Base-by-base conservation (phyloP, 2,113 vertebrate species). In the Megaleporinus macrocephalus region DNA sequence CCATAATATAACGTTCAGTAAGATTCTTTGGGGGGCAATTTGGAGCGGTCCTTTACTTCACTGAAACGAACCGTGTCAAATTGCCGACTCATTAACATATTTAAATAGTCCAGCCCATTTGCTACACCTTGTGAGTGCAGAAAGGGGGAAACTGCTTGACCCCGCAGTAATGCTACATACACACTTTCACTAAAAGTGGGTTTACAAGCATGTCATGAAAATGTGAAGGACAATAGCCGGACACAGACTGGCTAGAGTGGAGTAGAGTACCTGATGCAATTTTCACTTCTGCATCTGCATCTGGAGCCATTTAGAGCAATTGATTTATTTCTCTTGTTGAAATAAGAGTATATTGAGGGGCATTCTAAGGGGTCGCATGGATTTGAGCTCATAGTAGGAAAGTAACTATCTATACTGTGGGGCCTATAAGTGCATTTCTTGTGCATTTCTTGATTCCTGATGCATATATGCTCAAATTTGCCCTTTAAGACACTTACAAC, bases 231-330 rank as follows among this genome's bases (percentile, higher is more conserved):
- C 27, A 72, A 30, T 16, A 76, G 29, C 57, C 47, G 51, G n/a
- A 77, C 53, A 61, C 33, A 27, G 68, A 69, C 20, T 41, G 55
- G 55, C 1, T 20, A 87, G 41, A 9, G 11, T 44, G 41, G 85
- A 88, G 84, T 86, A 87, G 88, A 87, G 22, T 84, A 7, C 76
- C 78, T 74, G 24, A 84, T 57, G 84, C 57, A 79, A 75, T 84
- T 85, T 80, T 16, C 9, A 18, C 16, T 7, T 51, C 18, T 2
- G 49, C 49, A 51, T 51, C 13, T 36, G 6, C 33, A 36, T 4
- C 47, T 51, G 3, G 70, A 73, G 69, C 57, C 82, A 83, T 78
- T 29, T 68, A 27, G n/a, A 41, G 63, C 41, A 44, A 11, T 49
- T 79, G 77, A 89, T 92, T 87, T 87, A 79, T 89, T 59, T 11